phyloP scores from a whole-genome alignment of 2,113 vertebrate genomes.

The Lathamus discolor region DNA sequence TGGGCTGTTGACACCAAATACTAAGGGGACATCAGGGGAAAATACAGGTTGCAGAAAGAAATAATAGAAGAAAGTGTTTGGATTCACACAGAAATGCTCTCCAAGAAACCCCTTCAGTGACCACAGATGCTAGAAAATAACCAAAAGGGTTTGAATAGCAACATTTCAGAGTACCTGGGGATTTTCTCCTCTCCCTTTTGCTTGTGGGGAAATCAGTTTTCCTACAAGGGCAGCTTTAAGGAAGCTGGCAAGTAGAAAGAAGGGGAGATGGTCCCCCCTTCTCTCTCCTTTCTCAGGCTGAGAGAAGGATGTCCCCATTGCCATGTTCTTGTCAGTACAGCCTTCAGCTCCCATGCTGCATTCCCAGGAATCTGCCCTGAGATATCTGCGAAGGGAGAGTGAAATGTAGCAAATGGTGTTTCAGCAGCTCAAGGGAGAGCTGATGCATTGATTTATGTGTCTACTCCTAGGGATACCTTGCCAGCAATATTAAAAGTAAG shows the following conservation, averaged over 20 bases:
- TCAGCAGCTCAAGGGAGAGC: background rate
- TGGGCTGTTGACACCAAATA: background rate
- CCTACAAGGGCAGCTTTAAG: background rate
- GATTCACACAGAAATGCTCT: background rate
- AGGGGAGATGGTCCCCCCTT: background rate
- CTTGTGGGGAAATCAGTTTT: background rate
- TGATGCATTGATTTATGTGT: conserved; percentile 47
- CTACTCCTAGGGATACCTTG: conserved; percentile 9
- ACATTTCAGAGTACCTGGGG: background rate
- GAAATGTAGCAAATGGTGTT: conserved; percentile 8
- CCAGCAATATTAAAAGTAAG: conserved; percentile 58
- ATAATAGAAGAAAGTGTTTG: background rate
- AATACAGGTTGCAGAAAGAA: background rate
- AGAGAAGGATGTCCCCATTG: background rate
- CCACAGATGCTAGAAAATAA: background rate
- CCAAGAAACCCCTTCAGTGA: background rate
- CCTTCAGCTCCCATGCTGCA: background rate
- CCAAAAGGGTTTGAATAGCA: background rate
- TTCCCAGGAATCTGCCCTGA: background rate
- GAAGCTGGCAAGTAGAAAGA: background rate
- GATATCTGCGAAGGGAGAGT: background rate
- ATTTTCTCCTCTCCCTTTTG: background rate
- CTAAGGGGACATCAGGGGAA: background rate
- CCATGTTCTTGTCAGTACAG: background rate
- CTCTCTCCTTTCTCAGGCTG: background rate